phyloP scores from a whole-genome alignment of 2,888 invertebrate species.

The Acanthosepion lycidas region DNA sequence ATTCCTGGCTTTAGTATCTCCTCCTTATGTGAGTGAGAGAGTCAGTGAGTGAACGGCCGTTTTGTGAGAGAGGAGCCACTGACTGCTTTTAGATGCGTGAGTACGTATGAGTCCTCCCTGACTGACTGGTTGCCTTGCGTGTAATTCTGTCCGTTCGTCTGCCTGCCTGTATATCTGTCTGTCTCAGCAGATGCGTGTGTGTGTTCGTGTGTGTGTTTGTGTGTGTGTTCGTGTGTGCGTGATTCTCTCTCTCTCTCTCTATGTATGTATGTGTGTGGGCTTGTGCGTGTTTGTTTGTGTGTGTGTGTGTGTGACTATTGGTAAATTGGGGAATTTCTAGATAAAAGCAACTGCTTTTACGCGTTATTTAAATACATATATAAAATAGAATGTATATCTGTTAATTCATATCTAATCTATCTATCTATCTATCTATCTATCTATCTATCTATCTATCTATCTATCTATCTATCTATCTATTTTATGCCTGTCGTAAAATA shows the following conservation, averaged over 20 bases:
- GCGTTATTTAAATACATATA: neutral
- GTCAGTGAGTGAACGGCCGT: neutral
- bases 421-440: neutral
- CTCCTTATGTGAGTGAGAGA: constrained; percentile 5
- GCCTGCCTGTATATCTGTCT: neutral
- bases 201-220: neutral
- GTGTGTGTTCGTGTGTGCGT: neutral
- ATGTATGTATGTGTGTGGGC: neutral
- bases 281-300: neutral
- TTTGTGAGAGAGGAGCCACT: neutral
- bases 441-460: neutral
- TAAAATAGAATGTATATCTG: neutral
- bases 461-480: no score
- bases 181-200: neutral
- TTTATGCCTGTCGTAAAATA: neutral
- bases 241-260: neutral
- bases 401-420: neutral
- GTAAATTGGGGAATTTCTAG: neutral
- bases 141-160: neutral
- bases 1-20: constrained; percentile 33
- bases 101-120: constrained; percentile 33
- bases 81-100: constrained; percentile 22
- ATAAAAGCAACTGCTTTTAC: constrained; percentile 10
- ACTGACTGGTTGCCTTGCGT: constrained; percentile 33
- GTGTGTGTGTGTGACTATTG: neutral